Evolutionary conservation across 2,113 vertebrate genomes (phyloP).

Genomic region (Pterocles gutturalis): DNA sequence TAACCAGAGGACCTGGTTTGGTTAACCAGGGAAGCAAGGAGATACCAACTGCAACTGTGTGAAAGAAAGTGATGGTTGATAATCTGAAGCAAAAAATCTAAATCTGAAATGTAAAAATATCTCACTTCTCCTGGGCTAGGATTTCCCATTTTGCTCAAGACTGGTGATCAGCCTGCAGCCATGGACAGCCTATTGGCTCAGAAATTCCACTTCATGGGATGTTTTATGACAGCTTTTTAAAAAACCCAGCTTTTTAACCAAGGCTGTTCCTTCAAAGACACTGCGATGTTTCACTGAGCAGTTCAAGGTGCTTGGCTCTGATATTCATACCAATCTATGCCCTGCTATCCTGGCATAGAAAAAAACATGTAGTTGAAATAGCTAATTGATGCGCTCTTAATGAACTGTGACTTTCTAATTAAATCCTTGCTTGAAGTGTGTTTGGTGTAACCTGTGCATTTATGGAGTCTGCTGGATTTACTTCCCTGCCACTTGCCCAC

Average conservation of each 20-base stretch:
- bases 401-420: constrained; percentile 54
- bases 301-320: not conserved
- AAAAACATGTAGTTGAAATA: constrained; percentile 13
- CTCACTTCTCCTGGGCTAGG: not conserved
- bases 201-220: not conserved
- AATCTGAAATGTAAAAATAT: not conserved
- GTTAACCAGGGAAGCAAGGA: not conserved
- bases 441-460: not conserved
- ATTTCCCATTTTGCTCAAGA: not conserved
- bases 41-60: not conserved
- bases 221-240: not conserved
- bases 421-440: not conserved
- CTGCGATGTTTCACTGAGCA: not conserved
- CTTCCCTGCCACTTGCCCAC: not conserved
- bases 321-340: not conserved
- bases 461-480: not conserved
- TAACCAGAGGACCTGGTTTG: not conserved
- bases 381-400: constrained; percentile 32
- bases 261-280: not conserved
- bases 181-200: not conserved
- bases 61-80: not conserved
- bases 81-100: not conserved
- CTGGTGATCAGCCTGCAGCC: not conserved
- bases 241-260: not conserved
- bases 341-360: not conserved